A percentile compares a stretch with the other conserved stretches of the same genome.
Conservation (phyloP, 2,888 invertebrate genomes). For the Anticlea derivata region DNA sequence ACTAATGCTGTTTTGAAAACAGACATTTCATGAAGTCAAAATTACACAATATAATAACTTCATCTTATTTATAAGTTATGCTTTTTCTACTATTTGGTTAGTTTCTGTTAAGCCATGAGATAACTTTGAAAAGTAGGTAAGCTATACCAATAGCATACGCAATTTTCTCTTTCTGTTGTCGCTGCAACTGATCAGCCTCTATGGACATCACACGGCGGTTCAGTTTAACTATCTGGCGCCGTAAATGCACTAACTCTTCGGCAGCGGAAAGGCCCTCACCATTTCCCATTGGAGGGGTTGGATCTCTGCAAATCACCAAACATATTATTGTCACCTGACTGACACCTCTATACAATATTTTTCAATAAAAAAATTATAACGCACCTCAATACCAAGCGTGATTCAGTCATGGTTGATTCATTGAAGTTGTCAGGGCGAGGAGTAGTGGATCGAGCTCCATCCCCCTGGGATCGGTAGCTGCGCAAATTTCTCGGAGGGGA, state of each 20-base stretch:
- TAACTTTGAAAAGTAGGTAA: constrained; percentile 93
- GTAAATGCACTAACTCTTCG: constrained; percentile 92
- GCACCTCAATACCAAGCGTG: constrained; percentile 73
- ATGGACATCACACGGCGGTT: constrained; percentile 94
- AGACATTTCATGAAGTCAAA: constrained; percentile 65
- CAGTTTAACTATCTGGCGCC: constrained; percentile 93
- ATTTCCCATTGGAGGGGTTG: constrained; percentile 86
- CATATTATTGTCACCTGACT: constrained; percentile 1
- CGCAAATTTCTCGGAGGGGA: constrained; percentile 69
- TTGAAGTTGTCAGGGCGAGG: constrained; percentile 70
- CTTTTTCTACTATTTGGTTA: constrained; percentile 55
- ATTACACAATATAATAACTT: constrained; percentile 60
- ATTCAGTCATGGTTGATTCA: constrained; percentile 77
- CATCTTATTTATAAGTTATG: constrained; percentile 65
- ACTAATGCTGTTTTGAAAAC: constrained; percentile 48
- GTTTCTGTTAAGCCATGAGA: constrained; percentile 89
- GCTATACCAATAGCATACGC: constrained; percentile 93
- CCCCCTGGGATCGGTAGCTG: constrained; percentile 65
- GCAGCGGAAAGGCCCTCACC: constrained; percentile 87
- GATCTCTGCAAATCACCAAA: constrained; percentile 79
- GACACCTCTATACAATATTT: background rate
- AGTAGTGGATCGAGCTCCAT: constrained; percentile 66
- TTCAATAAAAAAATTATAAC: background rate
- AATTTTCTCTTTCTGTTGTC: constrained; percentile 94
- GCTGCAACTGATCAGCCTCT: constrained; percentile 92